Evolutionary conservation across 1,140 invertebrate species (phyloP), one percentile per base, ranked within the genome.

Genomic region (Linepithema humile): DNA sequence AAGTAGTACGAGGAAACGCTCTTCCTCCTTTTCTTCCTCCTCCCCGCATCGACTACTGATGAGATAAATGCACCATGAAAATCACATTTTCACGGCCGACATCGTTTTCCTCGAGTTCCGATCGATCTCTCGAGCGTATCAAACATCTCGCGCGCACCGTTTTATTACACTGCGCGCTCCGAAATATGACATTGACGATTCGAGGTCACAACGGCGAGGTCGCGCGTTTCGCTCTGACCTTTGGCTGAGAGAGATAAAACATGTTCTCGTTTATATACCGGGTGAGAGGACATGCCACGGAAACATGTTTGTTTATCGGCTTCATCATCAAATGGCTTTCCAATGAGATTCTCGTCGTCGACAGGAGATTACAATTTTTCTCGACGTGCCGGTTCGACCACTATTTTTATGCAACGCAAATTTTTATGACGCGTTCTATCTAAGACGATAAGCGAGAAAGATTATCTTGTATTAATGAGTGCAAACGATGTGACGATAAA

Each of bases 1-100:
- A 75, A 69, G 60, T 78, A 26, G 74, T 35, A 35, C 75, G 62
- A 38, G 64, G 74, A 69, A 69, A 50, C 35, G 32, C 29, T 43
- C 12, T 20, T 50, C 32, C 20, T 48, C 17, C 2, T n/a, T n/a
- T n/a, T n/a, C n/a, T n/a, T n/a, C 15, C 10, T n/a, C 62, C 20
- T 64, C 57, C 20, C 35, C 15, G 15, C 20, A 38, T 38, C 43
- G 17, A 1, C 32, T n/a, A n/a, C n/a, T n/a, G n/a, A n/a, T n/a
- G 45, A 17, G 35, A 78, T 69, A 78, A n/a, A 78, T 38, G 15
- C 74, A 53, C 45, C 74, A 12, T 69, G 48, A n/a, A 78, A 78
- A 78, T 78, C 45, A n/a, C 17, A n/a, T 78, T 78, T 78, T 78
- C 75, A 78, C 62, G 48, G 45, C 50, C 62, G 45, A 48, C 29